A percentile compares a stretch with the other conserved stretches of the same genome.
These are phyloP conservation scores for Melikaiella ostensackeni DNA, from an alignment of 2,888 invertebrate genomes.

Conservation along the genomic window DNA sequence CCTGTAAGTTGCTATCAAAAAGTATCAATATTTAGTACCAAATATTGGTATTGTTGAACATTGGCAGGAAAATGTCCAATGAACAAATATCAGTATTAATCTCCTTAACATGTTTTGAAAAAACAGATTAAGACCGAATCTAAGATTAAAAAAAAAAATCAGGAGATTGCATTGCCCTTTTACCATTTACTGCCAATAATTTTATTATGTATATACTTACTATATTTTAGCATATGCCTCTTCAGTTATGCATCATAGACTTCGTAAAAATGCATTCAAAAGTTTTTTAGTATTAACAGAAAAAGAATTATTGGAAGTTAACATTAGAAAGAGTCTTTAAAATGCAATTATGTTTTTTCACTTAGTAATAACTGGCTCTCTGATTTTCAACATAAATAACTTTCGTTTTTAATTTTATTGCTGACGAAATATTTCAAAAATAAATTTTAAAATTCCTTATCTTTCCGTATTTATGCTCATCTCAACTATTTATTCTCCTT, in stretches of 20 bases:
- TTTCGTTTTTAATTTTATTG: constrained; percentile 2
- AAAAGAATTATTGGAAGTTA: background rate
- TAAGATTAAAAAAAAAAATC: background rate
- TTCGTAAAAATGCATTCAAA: background rate
- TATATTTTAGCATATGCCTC: background rate
- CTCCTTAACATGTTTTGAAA: background rate
- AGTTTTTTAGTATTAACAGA: background rate
- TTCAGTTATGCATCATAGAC: background rate
- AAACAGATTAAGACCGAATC: constrained; percentile 2
- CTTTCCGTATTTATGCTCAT: background rate
- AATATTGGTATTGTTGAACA: constrained; percentile 7
- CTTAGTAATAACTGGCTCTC: constrained; percentile 1
- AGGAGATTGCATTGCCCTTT: constrained; percentile 18
- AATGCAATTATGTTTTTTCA: background rate
- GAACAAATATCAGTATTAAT: constrained; percentile 18
- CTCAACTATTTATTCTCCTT: constrained; percentile 27
- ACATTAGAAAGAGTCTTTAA: background rate
- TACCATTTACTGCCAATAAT: background rate
- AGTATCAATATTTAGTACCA: background rate
- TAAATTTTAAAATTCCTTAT: background rate
- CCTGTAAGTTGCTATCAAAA: background rate
- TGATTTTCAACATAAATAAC: constrained; percentile 8
- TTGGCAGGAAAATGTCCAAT: constrained; percentile 7
- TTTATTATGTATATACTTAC: constrained; percentile 16
- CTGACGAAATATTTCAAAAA: background rate